Evolutionary conservation across 2,888 invertebrate genomes (phyloP).

Genomic region (Orthonevra nobilis): DNA sequence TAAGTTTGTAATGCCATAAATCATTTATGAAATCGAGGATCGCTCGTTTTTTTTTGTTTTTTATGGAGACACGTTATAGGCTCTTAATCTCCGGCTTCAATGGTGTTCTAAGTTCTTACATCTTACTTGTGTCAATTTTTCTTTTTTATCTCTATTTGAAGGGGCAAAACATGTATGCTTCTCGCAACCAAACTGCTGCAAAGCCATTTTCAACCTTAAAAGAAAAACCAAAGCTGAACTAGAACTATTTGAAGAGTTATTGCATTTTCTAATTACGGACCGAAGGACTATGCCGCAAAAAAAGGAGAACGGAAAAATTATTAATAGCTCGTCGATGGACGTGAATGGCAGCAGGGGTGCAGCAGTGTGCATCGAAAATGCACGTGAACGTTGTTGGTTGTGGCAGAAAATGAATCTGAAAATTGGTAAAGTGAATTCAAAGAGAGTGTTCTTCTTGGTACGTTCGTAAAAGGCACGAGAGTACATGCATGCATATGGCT

Average conservation of each 20-base stretch:
- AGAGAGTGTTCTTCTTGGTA: no score
- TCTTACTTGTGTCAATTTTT: constrained; percentile 28
- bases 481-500: constrained; percentile 11
- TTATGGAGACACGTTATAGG: constrained; percentile 25
- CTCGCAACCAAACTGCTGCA: constrained; percentile 49
- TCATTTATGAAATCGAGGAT: constrained; percentile 38
- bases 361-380: constrained; percentile 52
- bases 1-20: constrained; percentile 38
- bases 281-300: constrained; percentile 56
- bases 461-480: no score
- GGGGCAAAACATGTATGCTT: not conserved
- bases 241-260: constrained; percentile 53
- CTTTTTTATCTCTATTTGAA: not conserved
- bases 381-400: constrained; percentile 54
- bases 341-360: constrained; percentile 54
- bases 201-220: constrained; percentile 56
- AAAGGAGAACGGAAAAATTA: constrained; percentile 28
- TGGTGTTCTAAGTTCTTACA: constrained; percentile 38
- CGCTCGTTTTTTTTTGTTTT: constrained; percentile 4
- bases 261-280: constrained; percentile 66
- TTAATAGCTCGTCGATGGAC: constrained; percentile 68
- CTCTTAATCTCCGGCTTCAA: constrained; percentile 36
- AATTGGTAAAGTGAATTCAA: constrained; percentile 66
- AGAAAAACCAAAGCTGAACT: constrained; percentile 31
- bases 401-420: constrained; percentile 65